Conservation (phyloP, 1,140 invertebrate genomes). For the Neelides sp. region DNA sequence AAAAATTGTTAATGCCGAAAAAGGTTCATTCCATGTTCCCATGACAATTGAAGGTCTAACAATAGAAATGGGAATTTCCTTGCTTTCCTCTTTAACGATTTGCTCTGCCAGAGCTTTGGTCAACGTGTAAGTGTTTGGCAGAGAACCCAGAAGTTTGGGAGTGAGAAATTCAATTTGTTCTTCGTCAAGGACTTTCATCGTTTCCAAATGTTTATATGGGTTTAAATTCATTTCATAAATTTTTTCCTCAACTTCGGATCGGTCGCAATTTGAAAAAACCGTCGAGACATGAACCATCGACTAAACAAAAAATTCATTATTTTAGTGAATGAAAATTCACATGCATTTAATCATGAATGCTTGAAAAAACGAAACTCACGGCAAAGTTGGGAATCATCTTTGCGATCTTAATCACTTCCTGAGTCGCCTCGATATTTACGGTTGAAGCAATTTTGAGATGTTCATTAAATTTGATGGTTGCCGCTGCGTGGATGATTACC, state of each 20-base stretch:
- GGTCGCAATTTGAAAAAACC: slow-evolving; percentile 71
- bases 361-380: background rate
- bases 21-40: too few species aligned
- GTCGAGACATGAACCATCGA: slow-evolving; percentile 75
- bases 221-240: slow-evolving; percentile 55
- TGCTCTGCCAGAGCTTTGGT: slow-evolving; percentile 70
- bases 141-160: slow-evolving; percentile 48
- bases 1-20: too few species aligned
- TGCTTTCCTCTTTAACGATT: slow-evolving; percentile 54
- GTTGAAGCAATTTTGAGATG: slow-evolving; percentile 57
- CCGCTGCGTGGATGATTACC: slow-evolving; percentile 83
- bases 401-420: slow-evolving; percentile 46
- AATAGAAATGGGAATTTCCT: slow-evolving; percentile 64
- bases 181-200: background rate
- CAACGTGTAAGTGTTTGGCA: slow-evolving; percentile 78
- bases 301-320: too few species aligned
- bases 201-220: slow-evolving; percentile 44
- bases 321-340: slow-evolving; percentile 19
- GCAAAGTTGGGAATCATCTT: too few species aligned
- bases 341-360: background rate
- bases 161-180: background rate
- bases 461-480: slow-evolving; percentile 62
- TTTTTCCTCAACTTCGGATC: slow-evolving; percentile 51
- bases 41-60: slow-evolving; percentile 85
- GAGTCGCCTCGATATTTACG: slow-evolving; percentile 58